A percentile compares a stretch with the other conserved stretches of the same genome.
These are phyloP conservation scores for Prinia subflava DNA, from an alignment of 2,113 vertebrate species.

Conservation along the genomic window DNA sequence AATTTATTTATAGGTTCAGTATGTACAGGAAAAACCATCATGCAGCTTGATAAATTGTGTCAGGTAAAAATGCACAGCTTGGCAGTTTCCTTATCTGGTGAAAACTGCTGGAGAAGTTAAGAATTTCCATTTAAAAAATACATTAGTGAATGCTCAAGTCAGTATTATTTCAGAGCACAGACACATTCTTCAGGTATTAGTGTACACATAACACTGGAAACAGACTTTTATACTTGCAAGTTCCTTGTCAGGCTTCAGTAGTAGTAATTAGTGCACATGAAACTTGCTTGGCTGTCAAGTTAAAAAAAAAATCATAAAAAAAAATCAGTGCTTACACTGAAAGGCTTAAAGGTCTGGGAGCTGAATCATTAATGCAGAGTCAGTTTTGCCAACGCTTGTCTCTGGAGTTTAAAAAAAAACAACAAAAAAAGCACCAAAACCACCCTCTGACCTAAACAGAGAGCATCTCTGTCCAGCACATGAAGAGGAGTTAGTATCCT, in stretches of 20 bases:
- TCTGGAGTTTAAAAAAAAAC: background rate
- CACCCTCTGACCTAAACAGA: background rate
- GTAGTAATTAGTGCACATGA: constrained; percentile 25
- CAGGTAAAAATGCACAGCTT: constrained; percentile 16
- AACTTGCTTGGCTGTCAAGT: constrained; percentile 25
- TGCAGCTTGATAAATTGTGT: constrained; percentile 45
- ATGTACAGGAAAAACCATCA: constrained; percentile 54
- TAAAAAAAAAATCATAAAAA: background rate
- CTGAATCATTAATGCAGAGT: background rate
- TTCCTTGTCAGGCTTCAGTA: constrained; percentile 13
- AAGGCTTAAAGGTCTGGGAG: constrained; percentile 26
- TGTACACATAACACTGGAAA: background rate
- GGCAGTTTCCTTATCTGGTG: background rate
- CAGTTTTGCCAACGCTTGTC: background rate
- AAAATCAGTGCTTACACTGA: constrained; percentile 18
- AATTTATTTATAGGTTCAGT: constrained; percentile 70
- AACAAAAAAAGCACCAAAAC: background rate
- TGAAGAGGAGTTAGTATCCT: rapidly evolving
- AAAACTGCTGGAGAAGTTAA: background rate
- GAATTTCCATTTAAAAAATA: constrained; percentile 21
- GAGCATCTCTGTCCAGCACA: background rate
- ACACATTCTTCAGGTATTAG: background rate
- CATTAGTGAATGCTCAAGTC: background rate
- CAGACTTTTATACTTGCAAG: background rate
- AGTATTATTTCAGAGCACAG: background rate